Evolutionary conservation across 2,113 vertebrate species (phyloP).

Genomic region (Nothobranchius furzeri): DNA sequence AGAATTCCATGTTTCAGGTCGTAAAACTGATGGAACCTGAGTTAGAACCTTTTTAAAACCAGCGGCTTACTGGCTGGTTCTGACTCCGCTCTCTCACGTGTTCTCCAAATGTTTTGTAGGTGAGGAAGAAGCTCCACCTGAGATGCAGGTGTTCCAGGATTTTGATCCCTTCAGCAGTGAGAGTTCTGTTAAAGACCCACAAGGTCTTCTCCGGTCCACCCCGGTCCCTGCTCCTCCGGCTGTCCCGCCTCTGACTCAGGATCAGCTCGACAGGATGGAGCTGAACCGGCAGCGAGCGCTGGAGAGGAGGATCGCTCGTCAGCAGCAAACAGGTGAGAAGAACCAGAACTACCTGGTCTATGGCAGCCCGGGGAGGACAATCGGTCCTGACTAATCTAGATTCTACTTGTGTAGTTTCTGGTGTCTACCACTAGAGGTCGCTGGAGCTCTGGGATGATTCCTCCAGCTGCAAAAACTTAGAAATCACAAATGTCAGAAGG

Average conservation of each 20-base stretch:
- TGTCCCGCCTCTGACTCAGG: conserved; percentile 79
- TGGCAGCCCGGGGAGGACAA: neutral
- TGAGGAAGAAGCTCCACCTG: conserved; percentile 32
- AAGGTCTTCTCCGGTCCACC: conserved; percentile 44
- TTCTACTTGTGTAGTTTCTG: no score
- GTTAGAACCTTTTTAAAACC: neutral
- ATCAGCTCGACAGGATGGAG: conserved; percentile 85
- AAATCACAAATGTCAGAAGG: no score
- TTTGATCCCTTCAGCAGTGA: conserved; percentile 32
- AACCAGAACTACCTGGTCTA: neutral
- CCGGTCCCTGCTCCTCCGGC: conserved; percentile 21
- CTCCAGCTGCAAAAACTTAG: no score
- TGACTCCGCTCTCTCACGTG: no score
- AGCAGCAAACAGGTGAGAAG: conserved; percentile 66
- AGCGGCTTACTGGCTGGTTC: no score
- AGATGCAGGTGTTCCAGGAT: conserved; percentile 41
- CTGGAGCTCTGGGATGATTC: no score
- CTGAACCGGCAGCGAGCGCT: conserved; percentile 87
- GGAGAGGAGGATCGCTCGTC: conserved; percentile 84
- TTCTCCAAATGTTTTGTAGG: conserved; percentile 22
- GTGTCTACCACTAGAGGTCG: no score
- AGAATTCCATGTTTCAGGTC: no score
- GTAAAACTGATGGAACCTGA: no score
- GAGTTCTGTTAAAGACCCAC: conserved; percentile 13
- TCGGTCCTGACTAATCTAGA: no score